phyloP scores from a whole-genome alignment of 2,797 vertebrate species.

The Cossypha niveicapilla region DNA sequence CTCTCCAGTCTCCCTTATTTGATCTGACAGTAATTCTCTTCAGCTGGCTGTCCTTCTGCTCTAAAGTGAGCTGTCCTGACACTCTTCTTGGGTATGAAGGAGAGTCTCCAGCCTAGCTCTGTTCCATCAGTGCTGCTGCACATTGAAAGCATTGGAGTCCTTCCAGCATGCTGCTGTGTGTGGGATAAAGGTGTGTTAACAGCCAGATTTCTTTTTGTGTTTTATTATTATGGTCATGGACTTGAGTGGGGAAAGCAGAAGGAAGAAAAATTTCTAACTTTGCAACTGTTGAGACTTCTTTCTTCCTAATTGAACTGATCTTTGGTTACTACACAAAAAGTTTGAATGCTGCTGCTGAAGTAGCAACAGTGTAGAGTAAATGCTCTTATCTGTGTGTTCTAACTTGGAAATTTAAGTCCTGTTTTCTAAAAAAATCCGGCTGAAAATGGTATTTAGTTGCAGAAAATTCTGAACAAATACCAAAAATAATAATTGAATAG shows the following conservation, averaged over 20 bases:
- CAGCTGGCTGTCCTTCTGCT: neutral
- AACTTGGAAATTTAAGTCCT: neutral
- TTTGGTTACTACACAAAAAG: neutral
- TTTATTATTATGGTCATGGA: neutral
- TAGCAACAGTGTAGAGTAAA: neutral
- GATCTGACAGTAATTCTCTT: neutral
- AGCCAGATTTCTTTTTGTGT: neutral
- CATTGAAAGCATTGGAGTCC: neutral
- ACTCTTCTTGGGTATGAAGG: neutral
- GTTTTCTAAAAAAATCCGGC: neutral
- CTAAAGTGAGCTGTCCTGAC: neutral
- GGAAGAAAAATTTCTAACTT: neutral
- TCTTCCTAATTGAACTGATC: neutral
- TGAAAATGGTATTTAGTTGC: neutral
- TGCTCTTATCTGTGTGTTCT: neutral
- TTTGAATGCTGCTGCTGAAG: neutral
- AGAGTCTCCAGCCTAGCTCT: neutral
- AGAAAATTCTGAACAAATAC: neutral
- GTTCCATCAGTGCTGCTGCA: neutral
- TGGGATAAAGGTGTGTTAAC: neutral
- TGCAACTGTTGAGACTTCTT: neutral
- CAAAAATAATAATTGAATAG: neutral
- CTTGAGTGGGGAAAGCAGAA: neutral
- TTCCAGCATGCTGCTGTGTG: neutral
- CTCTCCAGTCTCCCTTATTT: neutral